These are phyloP conservation scores for Agrypnus murinus DNA, from an alignment of 2,888 invertebrate species.

Conservation along the genomic window DNA sequence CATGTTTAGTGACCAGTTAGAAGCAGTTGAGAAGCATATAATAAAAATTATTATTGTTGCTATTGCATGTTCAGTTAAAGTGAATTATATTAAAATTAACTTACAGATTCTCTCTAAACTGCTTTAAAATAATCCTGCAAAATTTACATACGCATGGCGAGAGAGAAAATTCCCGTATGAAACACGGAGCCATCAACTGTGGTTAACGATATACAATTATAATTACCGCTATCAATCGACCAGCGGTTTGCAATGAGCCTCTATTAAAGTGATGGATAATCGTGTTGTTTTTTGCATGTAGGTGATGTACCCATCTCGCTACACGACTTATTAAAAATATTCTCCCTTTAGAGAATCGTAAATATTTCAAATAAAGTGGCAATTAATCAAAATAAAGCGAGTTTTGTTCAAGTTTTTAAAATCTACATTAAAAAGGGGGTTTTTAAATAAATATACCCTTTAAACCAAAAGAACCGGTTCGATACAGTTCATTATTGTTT, in stretches of 20 bases:
- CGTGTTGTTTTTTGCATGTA: slow-evolving; percentile 63
- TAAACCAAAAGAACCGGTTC: slow-evolving; percentile 54
- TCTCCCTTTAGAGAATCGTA: slow-evolving; percentile 63
- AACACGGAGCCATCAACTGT: slow-evolving; percentile 54
- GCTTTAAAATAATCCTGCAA: slow-evolving; percentile 31
- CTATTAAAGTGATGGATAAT: slow-evolving; percentile 70
- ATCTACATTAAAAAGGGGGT: slow-evolving; percentile 21
- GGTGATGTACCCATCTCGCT: slow-evolving; percentile 63
- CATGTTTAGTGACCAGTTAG: slow-evolving; percentile 28
- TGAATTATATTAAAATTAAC: slow-evolving; percentile 1
- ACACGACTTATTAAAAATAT: slow-evolving; percentile 66
- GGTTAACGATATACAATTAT: slow-evolving; percentile 68
- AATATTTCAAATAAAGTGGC: slow-evolving; percentile 57
- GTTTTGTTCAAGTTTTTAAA: slow-evolving; percentile 34
- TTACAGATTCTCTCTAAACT: slow-evolving; percentile 30
- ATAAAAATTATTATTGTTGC: no score
- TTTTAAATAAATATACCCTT: slow-evolving; percentile 9
- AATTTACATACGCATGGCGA: slow-evolving; percentile 44
- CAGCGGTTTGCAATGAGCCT: slow-evolving; percentile 65
- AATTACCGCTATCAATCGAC: slow-evolving; percentile 67
- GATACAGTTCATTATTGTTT: slow-evolving; percentile 53
- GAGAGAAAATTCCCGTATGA: slow-evolving; percentile 39
- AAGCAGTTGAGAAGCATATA: no score
- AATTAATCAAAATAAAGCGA: slow-evolving; percentile 56
- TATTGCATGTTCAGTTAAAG: no score